A percentile compares a stretch with the other conserved stretches of the same genome.
Evolutionary conservation across 2,888 invertebrate species (phyloP).

Genomic region (Xanthostigma xanthostigma): DNA sequence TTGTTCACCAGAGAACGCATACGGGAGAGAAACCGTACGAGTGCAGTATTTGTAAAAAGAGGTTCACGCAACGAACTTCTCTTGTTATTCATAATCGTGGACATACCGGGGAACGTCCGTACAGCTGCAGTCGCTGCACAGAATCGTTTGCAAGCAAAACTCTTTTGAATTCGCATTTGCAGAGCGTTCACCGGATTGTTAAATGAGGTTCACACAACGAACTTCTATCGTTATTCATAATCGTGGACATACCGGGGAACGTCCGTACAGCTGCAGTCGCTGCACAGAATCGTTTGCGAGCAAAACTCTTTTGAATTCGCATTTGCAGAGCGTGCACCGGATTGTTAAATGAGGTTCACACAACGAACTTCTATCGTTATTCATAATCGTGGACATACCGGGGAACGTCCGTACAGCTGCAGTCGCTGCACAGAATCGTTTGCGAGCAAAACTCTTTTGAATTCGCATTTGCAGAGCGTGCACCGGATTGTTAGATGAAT

Average conservation of each 20-base stretch:
- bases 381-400: conserved; percentile 14
- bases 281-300: conserved; percentile 8
- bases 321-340: conserved; percentile 1
- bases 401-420: conserved; percentile 19
- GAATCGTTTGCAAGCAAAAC: conserved; percentile 6
- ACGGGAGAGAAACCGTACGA: neutral
- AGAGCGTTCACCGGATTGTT: neutral
- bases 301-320: conserved; percentile 5
- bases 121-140: conserved; percentile 10
- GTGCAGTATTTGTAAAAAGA: conserved; percentile 8
- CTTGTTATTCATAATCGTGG: conserved; percentile 12
- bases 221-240: conserved; percentile 12
- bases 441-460: conserved; percentile 5
- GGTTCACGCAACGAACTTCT: conserved; percentile 12
- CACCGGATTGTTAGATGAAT: neutral
- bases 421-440: conserved; percentile 7
- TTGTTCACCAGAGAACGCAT: neutral
- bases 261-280: conserved; percentile 16
- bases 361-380: conserved; percentile 12
- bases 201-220: conserved; percentile 11
- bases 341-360: conserved; percentile 8
- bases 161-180: conserved; percentile 5
- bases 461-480: conserved; percentile 3
- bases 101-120: conserved; percentile 20
- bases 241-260: conserved; percentile 17